Evolutionary conservation across 2,797 vertebrate species (phyloP), one percentile per base, ranked within the genome.

Genomic region (Margarornis squamiger): DNA sequence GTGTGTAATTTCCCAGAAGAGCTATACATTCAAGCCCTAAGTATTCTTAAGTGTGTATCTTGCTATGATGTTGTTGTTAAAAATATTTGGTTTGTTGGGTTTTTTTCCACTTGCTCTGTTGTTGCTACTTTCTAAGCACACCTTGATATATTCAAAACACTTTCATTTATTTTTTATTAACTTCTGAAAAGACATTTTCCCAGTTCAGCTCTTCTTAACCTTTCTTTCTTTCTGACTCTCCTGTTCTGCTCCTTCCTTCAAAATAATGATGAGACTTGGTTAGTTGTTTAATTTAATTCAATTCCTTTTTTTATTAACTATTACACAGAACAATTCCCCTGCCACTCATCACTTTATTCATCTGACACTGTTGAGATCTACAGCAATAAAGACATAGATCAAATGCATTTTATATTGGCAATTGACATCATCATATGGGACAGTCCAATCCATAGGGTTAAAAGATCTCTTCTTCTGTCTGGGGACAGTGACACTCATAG

Each of bases 31-130:
- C 85, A 89, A 95, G 79, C 49, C 75, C 81, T 79, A 96, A 96
- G 91, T 95, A 95, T 97, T 91, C 86, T 96, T 96, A 95, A 95
- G 90, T 74, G 71, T 86, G 51, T 88, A 55, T 92, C 79, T 92
- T 90, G 51, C 57, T 84, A 93, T 90, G 84, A 75, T 91, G 79
- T 58, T 91, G 51, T 61, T 95, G 55, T 86, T 96, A 96, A 96
- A 95, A 92, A 85, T 59, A 80, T 89, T 95, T 92, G 32, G 22
- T 36, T 67, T 66, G 59, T 67, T 59, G 66, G 10, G 6, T 3
- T 34, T 45, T 49, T 54, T 38, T 14, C 41, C 32, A 29, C 48
- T 51, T 78, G 16, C 10, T 29, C 46, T 38, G 29, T 71, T 70
- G 34, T 80, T 63, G 15, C 23, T 39, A 4, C 41, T 76, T 93